Base-by-base conservation (phyloP, 2,888 invertebrate genomes). In the Steinernema hermaphroditum region DNA sequence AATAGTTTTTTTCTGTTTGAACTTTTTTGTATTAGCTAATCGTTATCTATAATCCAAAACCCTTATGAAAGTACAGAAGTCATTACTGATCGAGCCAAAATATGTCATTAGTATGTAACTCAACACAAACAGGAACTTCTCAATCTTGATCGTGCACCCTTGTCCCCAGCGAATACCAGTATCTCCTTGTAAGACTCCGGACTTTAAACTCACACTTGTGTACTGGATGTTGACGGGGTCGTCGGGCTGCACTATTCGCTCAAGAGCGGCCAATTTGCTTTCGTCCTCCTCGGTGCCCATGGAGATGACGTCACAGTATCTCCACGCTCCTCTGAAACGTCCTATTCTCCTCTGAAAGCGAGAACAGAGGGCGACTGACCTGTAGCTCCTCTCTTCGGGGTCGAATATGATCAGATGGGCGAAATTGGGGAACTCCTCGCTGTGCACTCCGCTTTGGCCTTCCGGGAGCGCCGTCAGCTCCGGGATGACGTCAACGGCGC, bases 161-260 rank as follows among this genome's bases (percentile, higher is more conserved):
- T n/a, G n/a, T n/a, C n/a, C n/a, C n/a, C n/a, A n/a, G n/a, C n/a
- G n/a, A n/a, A n/a, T n/a, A n/a, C n/a, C n/a, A n/a, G n/a, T n/a
- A n/a, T n/a, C n/a, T n/a, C n/a, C n/a, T n/a, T n/a, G n/a, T n/a
- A n/a, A n/a, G n/a, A n/a, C n/a, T n/a, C n/a, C n/a, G n/a, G n/a
- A n/a, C n/a, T n/a, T n/a, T n/a, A n/a, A 8, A 72, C 76, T 71
- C 43, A 82, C 82, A 72, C 80, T 80, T 0, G 85, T 85, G 74
- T 83, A 85, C 74, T 85, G 89, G 78, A 94, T 91, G 85, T 92
- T 93, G 80, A 91, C 91, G 0, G 91, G 90, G 54, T 90, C 90
- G 85, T 92, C 91, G 43, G 92, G 91, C 69, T 90, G 89, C 14
- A 93, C 89, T 0, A 86, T 80, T 0, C 87, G 79, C 83, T 91